phyloP scores from a whole-genome alignment of 2,888 invertebrate species.

The Limnephilus marmoratus region DNA sequence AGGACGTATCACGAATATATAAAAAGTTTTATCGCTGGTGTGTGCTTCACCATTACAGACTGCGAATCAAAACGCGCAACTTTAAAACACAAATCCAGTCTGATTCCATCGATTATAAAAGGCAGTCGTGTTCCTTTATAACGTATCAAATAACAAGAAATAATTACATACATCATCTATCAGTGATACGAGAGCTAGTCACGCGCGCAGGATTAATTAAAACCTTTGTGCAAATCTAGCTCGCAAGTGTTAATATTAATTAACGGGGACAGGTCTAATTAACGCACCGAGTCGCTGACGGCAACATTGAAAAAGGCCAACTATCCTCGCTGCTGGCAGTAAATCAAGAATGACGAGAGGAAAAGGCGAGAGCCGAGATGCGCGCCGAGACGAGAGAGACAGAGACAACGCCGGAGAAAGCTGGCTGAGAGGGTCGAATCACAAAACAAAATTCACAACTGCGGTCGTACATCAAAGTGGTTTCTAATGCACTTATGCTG shows the following conservation, averaged over 20 bases:
- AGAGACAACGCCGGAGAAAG: slow-evolving; percentile 30
- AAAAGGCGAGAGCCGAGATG: slow-evolving; percentile 17
- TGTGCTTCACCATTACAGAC: background rate
- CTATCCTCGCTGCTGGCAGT: slow-evolving; percentile 31
- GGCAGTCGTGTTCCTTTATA: background rate
- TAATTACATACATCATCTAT: background rate
- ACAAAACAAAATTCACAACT: slow-evolving; percentile 25
- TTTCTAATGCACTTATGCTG: background rate
- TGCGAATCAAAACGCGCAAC: background rate
- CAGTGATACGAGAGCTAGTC: background rate
- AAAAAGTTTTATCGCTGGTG: background rate
- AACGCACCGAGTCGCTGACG: slow-evolving; percentile 58
- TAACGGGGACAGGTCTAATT: slow-evolving; percentile 60
- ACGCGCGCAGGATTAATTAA: slow-evolving; percentile 46
- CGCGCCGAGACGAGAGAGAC: slow-evolving; percentile 19
- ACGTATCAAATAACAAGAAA: background rate
- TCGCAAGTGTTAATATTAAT: slow-evolving; percentile 61
- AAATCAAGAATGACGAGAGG: slow-evolving; percentile 40
- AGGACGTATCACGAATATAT: background rate
- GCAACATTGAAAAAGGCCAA: slow-evolving; percentile 52
- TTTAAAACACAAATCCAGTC: background rate
- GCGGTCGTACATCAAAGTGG: background rate
- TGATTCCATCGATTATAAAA: background rate
- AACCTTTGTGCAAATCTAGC: slow-evolving; percentile 44
- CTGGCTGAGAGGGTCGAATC: slow-evolving; percentile 7